Evolutionary conservation across 1,140 invertebrate genomes (phyloP).

Genomic region (Hycleus cichorii): DNA sequence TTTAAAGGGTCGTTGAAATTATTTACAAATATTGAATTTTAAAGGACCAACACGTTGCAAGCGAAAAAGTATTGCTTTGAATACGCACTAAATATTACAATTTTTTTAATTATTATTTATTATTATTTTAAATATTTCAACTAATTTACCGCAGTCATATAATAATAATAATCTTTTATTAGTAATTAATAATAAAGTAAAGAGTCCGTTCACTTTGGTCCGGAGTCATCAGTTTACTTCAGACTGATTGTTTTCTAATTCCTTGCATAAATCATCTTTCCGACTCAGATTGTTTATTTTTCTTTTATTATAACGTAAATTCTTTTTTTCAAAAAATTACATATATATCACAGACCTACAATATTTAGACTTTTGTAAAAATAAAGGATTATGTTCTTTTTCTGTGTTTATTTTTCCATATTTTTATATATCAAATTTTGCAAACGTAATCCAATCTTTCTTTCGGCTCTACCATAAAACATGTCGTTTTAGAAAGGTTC

Average conservation of each 20-base stretch:
- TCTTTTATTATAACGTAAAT: slow-evolving; percentile 13
- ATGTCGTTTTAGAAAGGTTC: too few species aligned
- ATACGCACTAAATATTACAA: slow-evolving; percentile 34
- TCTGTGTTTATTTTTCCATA: background rate
- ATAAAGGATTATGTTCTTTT: background rate
- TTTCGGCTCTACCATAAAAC: background rate
- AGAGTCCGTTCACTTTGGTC: slow-evolving; percentile 35
- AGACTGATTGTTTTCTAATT: background rate
- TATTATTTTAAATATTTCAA: background rate
- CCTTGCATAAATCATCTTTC: background rate
- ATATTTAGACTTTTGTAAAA: slow-evolving; percentile 29
- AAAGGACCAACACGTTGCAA: slow-evolving; percentile 33
- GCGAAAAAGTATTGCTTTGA: slow-evolving; percentile 39
- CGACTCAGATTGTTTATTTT: slow-evolving; percentile 22
- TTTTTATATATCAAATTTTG: background rate
- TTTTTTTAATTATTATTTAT: background rate
- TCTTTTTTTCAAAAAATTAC: slow-evolving; percentile 30
- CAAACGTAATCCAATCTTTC: background rate
- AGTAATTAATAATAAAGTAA: background rate
- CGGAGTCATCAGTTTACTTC: slow-evolving; percentile 26
- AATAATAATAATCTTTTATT: too few species aligned
- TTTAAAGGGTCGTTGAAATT: slow-evolving; percentile 1
- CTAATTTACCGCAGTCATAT: background rate
- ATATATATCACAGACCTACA: slow-evolving; percentile 44
- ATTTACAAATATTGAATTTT: slow-evolving; percentile 27